Percentiles rank a stretch among this genome's conserved stretches.
Evolutionary conservation across 92 coral and sea anemone genomes (phyloP).

Genomic region (Heliopora coerulea): DNA sequence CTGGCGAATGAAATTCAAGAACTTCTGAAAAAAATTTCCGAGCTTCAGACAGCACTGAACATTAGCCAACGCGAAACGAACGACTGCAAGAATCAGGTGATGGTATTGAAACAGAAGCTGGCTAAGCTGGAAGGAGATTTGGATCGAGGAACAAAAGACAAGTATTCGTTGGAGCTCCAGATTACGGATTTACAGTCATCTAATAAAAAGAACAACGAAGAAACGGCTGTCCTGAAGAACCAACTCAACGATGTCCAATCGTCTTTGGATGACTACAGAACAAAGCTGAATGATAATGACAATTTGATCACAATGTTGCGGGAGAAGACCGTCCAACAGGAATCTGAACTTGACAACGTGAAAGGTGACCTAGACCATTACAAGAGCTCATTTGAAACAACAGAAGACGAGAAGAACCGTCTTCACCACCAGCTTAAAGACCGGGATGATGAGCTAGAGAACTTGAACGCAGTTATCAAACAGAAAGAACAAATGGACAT

Average conservation of each 20-base stretch:
- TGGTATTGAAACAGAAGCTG: constrained; percentile 66
- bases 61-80: constrained; percentile 71
- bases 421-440: constrained; percentile 68
- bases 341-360: constrained; percentile 68
- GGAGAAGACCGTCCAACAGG: constrained; percentile 68
- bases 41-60: constrained; percentile 85
- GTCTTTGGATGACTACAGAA: constrained; percentile 73
- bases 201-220: constrained; percentile 66
- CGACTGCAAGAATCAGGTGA: constrained; percentile 79
- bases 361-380: constrained; percentile 70
- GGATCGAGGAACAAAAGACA: constrained; percentile 60
- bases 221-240: constrained; percentile 69
- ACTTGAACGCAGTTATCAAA: constrained; percentile 67
- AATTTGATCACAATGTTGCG: constrained; percentile 75
- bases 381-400: constrained; percentile 65
- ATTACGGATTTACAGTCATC: constrained; percentile 60
- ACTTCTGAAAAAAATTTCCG: constrained; percentile 73
- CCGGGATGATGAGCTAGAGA: constrained; percentile 70
- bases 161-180: constrained; percentile 64
- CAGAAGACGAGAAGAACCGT: constrained; percentile 75
- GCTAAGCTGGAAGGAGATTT: constrained; percentile 72
- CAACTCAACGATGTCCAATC: constrained; percentile 83
- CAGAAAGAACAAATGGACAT: constrained; percentile 74
- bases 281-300: constrained; percentile 77
- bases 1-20: constrained; percentile 77